Conservation (phyloP, 1,140 invertebrate genomes). For the Helicorthomorpha holstii region DNA sequence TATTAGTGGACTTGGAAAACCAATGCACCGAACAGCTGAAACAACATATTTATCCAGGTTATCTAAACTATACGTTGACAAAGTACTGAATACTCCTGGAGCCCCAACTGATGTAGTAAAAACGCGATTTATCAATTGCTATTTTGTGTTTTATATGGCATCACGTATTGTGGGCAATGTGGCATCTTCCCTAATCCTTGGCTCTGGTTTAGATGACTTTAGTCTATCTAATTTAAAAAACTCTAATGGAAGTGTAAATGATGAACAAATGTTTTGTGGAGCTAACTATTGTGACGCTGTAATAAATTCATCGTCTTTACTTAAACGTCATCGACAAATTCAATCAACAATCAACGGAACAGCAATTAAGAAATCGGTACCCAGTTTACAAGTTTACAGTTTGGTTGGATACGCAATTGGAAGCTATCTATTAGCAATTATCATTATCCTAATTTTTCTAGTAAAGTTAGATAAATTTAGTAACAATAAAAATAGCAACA, state of each 20-base stretch:
- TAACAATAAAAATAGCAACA: neutral
- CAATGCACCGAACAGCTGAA: conserved; percentile 91
- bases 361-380: neutral
- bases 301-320: neutral
- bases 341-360: too few species aligned
- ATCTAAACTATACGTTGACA: neutral
- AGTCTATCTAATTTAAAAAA: neutral
- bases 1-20: conserved; percentile 57
- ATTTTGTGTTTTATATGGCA: neutral
- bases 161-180: neutral
- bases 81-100: neutral
- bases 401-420: neutral
- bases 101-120: neutral
- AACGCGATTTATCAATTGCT: neutral
- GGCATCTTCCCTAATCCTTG: neutral
- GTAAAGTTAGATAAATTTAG: neutral
- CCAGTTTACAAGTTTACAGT: neutral
- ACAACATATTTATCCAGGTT: conserved; percentile 82
- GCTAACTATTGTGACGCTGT: neutral
- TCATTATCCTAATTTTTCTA: neutral
- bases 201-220: neutral
- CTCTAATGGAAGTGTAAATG: neutral
- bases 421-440: neutral
- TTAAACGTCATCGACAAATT: neutral
- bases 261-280: neutral